Evolutionary conservation across 2,797 vertebrate genomes (phyloP), one percentile per base, ranked within the genome.

Genomic region (Sparidentex hasta): DNA sequence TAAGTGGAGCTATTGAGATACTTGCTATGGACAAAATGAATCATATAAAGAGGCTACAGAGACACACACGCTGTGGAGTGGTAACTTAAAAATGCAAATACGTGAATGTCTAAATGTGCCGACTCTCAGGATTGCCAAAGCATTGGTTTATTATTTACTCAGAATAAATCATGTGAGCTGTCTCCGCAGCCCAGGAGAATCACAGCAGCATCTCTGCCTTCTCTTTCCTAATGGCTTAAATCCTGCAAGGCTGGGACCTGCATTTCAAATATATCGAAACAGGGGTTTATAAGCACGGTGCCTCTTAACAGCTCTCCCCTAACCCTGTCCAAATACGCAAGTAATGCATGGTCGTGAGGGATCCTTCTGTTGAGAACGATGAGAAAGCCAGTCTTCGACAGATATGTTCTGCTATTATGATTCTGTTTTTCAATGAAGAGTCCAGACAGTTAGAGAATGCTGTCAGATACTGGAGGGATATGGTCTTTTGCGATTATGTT

Each of bases 111-210:
- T 55, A 56, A 81, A 73, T 78, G 50, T 75, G 84, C 85, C 74
- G 27, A 72, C 67, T 66, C 56, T 80, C 44, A 74, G 33, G 75
- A 57, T 81, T 70, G 57, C 64, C 66, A 71, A 76, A 78, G 58
- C 71, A 79, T 46, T 2, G 67, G 44, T 61, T 11, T 71, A 69
- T 82, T 78, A 85, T 88, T 74, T 82, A 76, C 69, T 83, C 12
- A 14, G 58, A 86, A 86, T 88, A 80, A 81, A 80, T 71, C 76
- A 74, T 82, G 70, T 33, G 48, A 71, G 57, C 59, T 44, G 72
- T 65, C 57, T 33, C 27, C 17, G 63, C 14, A 2, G 58, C 82
- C 47, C 61, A 7, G 25, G 71, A 80, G 66, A 85, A 63, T 76
- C 58, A 65, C 68, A 65, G 65, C 48, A 55, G 46, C 65, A 57